These are phyloP conservation scores for Hoplodrina blanda DNA, from an alignment of 2,888 invertebrate species.

Conservation along the genomic window DNA sequence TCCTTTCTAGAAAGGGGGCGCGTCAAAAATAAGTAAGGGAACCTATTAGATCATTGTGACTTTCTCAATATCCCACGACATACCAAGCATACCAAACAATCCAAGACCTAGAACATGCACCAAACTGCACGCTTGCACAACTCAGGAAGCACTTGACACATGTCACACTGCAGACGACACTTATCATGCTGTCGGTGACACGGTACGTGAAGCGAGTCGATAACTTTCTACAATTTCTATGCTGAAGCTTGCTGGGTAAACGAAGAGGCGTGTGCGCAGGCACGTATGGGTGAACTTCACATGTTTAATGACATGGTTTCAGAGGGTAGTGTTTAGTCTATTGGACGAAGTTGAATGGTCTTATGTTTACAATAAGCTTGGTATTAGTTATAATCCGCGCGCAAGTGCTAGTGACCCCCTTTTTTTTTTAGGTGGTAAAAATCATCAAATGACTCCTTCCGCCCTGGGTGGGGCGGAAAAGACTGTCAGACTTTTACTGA, in stretches of 20 bases:
- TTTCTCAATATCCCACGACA: background rate
- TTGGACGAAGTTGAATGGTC: too few species aligned
- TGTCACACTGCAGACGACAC: slow-evolving; percentile 35
- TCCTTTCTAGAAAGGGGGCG: too few species aligned
- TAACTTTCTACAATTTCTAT: slow-evolving; percentile 64
- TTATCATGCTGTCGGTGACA: slow-evolving; percentile 43
- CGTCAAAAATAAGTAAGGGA: too few species aligned
- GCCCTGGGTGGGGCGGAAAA: too few species aligned
- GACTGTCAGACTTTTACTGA: too few species aligned
- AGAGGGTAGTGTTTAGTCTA: background rate
- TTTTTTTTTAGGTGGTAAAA: too few species aligned
- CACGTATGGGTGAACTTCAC: slow-evolving; percentile 64
- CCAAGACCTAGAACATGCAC: slow-evolving; percentile 28
- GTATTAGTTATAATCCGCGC: too few species aligned
- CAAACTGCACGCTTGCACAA: slow-evolving; percentile 32
- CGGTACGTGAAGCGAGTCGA: slow-evolving; percentile 49
- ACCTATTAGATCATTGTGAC: too few species aligned
- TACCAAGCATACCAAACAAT: slow-evolving; percentile 18
- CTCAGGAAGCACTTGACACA: slow-evolving; percentile 36
- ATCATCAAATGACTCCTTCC: too few species aligned
- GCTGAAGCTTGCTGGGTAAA: slow-evolving; percentile 39
- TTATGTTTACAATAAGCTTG: too few species aligned
- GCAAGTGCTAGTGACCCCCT: too few species aligned
- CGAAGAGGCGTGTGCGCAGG: slow-evolving; percentile 58
- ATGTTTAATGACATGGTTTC: slow-evolving; percentile 59